Evolutionary conservation across 1,140 invertebrate species (phyloP).

Genomic region (Lamellibrachia luymesi): DNA sequence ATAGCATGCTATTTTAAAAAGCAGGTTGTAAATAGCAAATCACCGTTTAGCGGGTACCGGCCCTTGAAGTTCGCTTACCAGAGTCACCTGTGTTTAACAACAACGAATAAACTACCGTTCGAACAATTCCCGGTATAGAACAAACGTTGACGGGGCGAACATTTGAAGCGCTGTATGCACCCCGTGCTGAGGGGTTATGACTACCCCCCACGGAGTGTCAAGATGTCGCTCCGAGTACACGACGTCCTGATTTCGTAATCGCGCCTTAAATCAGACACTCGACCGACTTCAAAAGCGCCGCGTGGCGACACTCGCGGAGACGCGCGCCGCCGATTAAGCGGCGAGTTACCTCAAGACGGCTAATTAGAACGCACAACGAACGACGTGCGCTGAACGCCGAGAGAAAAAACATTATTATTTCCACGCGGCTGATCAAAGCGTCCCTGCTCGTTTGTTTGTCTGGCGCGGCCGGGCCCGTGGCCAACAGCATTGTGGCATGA

Average conservation of each 20-base stretch:
- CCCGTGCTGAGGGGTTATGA: neutral
- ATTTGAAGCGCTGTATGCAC: neutral
- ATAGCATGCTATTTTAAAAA: neutral
- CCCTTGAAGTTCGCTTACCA: neutral
- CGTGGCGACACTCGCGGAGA: neutral
- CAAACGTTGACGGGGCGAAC: neutral
- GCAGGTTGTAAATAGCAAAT: neutral
- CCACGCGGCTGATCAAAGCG: neutral
- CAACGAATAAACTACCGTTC: neutral
- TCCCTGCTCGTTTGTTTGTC: neutral
- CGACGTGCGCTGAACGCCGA: neutral
- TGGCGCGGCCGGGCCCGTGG: neutral
- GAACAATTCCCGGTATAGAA: neutral
- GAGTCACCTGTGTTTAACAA: neutral
- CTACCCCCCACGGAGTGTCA: neutral
- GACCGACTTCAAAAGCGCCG: neutral
- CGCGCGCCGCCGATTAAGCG: neutral
- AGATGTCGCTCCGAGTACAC: neutral
- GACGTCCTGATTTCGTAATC: neutral
- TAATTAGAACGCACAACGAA: neutral
- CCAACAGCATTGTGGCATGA: no score
- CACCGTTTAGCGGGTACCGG: neutral
- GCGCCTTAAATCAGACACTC: neutral
- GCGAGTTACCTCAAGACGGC: neutral
- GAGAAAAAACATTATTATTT: neutral